Conservation (phyloP, 2,797 vertebrate species). For the Phoxinus dragarum region DNA sequence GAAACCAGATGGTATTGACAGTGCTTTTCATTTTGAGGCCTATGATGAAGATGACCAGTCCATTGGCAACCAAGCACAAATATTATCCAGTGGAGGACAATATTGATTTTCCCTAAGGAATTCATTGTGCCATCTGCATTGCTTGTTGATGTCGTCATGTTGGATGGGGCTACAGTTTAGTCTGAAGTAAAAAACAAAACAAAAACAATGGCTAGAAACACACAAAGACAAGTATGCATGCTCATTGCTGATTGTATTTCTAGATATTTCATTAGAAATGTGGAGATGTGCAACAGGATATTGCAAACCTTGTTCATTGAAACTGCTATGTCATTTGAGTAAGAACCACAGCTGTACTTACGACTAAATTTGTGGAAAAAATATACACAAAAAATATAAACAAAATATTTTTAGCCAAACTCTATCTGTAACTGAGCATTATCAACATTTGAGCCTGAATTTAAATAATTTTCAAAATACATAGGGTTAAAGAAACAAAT, state of each 20-base stretch:
- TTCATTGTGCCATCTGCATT: neutral
- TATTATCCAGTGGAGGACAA: conserved; percentile 63
- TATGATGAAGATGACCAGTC: conserved; percentile 73
- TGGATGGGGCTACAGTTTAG: neutral
- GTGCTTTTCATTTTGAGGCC: conserved; percentile 72
- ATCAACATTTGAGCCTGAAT: neutral
- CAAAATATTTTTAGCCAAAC: neutral
- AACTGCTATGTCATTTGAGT: neutral
- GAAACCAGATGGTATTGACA: conserved; percentile 71
- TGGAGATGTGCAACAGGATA: neutral
- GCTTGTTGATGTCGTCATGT: neutral
- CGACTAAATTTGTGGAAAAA: neutral
- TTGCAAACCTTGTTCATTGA: neutral
- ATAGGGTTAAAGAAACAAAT: neutral
- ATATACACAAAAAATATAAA: neutral
- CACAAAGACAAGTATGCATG: neutral
- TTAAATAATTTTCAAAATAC: neutral
- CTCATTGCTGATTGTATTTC: neutral
- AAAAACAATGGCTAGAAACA: neutral
- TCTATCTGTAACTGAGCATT: neutral
- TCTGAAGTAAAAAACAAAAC: conserved; percentile 4
- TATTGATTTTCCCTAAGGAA: neutral
- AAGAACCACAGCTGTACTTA: neutral
- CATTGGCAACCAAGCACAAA: conserved; percentile 68
- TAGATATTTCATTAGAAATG: neutral